Base-by-base conservation (phyloP, 2,888 invertebrate genomes). In the Ecdyonurus torrentis region DNA sequence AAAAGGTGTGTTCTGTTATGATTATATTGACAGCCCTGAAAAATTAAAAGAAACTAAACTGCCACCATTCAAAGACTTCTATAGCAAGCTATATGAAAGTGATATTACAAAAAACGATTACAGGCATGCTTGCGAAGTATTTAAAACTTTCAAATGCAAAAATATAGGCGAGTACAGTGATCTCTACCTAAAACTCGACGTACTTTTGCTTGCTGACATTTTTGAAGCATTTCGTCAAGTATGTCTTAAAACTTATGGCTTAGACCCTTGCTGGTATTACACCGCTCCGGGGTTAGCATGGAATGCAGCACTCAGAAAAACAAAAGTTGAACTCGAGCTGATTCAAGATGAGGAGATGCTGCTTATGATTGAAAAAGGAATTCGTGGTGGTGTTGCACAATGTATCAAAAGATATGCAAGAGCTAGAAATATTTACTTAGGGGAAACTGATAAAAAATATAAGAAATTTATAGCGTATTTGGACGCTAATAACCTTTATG, bases 181-280 rank as follows among this genome's bases (percentile, higher is more conserved):
- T 37, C 23, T 73, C 2, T 74, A 74, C 64, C 59, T 74, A 24
- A 72, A 71, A 67, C 70, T 70, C 1, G 73, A 75, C 66, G 69
- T 74, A 1, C 63, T 73, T 18, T 64, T 74, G 2, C 63, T 72
- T 25, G 68, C 70, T 2, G 74, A 74, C 61, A 66, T 74, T 3
- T 73, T 73, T 65, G 74, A 74, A 66, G 70, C 72, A 63, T 74
- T 73, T 66, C 59, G 72, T 7, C 18, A 64, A 2, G 67, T 64
- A 1, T 70, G 70, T 61, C 25, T 69, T 2, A 20, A 64, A 25
- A 67, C 67, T 2, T 73, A 74, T 63, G 63, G 63, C 1, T 63
- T 73, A 2, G 73, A 73, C 66, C 69, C 71, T 2, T 61, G 66
- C 2, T 66, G 68, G 52, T 72, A 70, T 65, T 69, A 65, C 52